Base-by-base conservation (phyloP, 1,140 invertebrate genomes). In the Orchesella cincta region DNA sequence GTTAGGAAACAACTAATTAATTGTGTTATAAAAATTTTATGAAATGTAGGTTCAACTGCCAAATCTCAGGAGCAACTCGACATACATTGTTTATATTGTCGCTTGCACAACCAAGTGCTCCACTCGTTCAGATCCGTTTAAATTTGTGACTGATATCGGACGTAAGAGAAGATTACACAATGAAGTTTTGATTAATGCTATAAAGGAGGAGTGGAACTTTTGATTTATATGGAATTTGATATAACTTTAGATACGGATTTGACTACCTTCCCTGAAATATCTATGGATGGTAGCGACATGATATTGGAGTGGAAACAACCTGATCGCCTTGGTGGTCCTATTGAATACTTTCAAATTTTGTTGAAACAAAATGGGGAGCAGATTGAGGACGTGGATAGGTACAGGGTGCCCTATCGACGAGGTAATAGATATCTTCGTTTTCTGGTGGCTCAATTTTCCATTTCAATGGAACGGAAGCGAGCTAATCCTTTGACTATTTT, bases 71-170 rank as follows among this genome's bases (percentile, higher is more conserved):
- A 86, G 87, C 82, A 83, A 90, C 79, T 88, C 87, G 1, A 89
- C 89, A 74, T 94, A 94, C 83, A 88, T 87, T 0, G 86, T 94
- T 8, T 85, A 85, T 28, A 88, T 94, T 0, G 83, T 86, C 34
- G 92, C 93, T 5, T 94, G 93, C 83, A 92, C 91, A 20, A 89
- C 90, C 52, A 84, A 89, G 20, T 91, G 90, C 81, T 92, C 91
- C 16, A 80, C 84, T 0, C 76, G 83, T 54, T 88, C 89, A 20
- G 76, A 83, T 71, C 80, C 84, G 0, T 84, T 89, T 70, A 82
- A 83, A 75, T 83, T 88, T 0, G 81, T 85, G 39, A 92, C 91
- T 18, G 85, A 86, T 67, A 90, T 92, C 76, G 91, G 91, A 76
- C 80, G 86, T 87, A 85, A 84, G 85, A 84, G 35, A 31, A 77